These are phyloP conservation scores for Carlito syrichta DNA, from an alignment of 2,113 vertebrate genomes.

Conservation along the genomic window DNA sequence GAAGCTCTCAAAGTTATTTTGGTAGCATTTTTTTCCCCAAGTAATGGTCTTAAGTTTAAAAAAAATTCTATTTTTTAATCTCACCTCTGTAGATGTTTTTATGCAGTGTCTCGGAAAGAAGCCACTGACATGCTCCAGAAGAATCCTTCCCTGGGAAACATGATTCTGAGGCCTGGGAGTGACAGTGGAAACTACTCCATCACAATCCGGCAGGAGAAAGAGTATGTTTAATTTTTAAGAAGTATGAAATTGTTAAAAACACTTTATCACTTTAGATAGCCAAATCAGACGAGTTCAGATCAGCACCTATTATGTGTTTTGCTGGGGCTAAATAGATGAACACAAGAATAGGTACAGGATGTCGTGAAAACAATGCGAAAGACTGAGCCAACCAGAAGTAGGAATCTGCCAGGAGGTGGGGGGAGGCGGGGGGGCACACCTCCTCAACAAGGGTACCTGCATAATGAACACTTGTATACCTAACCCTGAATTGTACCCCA, in stretches of 20 bases:
- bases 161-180: constrained; percentile 80
- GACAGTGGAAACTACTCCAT: constrained; percentile 78
- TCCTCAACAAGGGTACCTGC: too few relatives aligned
- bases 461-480: too few relatives aligned
- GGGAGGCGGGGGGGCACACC: too few relatives aligned
- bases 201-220: constrained; percentile 60
- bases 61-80: neutral
- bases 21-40: constrained; percentile 12
- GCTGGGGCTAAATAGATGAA: neutral
- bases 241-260: neutral
- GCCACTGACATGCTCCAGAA: constrained; percentile 77
- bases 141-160: constrained; percentile 74
- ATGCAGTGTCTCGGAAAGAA: constrained; percentile 77
- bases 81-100: constrained; percentile 77
- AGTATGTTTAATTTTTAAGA: constrained; percentile 64
- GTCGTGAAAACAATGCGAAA: neutral
- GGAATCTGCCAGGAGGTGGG: too few relatives aligned
- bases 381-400: too few relatives aligned
- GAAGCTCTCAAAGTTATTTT: neutral
- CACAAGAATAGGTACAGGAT: neutral
- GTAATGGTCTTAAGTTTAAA: constrained; percentile 2
- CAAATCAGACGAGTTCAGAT: neutral
- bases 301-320: neutral
- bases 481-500: too few relatives aligned
- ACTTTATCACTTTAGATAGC: neutral